Evolutionary conservation across 2,113 vertebrate genomes (phyloP).

Genomic region (Irena cyanogastra): DNA sequence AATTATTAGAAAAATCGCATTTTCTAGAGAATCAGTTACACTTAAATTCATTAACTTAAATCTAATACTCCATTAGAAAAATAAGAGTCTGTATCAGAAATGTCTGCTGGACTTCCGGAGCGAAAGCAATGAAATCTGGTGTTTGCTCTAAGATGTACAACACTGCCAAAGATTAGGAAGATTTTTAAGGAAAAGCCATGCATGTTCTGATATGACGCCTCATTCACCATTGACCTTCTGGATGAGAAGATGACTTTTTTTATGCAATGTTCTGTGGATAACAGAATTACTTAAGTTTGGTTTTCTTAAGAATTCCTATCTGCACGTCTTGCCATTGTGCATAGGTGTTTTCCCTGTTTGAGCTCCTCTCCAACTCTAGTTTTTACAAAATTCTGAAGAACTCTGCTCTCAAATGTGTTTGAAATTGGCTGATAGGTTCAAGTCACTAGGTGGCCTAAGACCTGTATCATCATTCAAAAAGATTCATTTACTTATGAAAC

Average conservation of each 20-base stretch:
- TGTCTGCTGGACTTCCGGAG: background rate
- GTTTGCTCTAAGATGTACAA: background rate
- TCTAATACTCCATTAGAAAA: background rate
- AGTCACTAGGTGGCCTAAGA: background rate
- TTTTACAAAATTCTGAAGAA: background rate
- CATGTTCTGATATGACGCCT: background rate
- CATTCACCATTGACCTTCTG: conserved; percentile 45
- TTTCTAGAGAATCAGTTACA: background rate
- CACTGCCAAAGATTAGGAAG: background rate
- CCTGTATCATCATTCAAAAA: background rate
- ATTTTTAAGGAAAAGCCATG: background rate
- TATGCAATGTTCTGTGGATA: background rate
- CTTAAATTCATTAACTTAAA: background rate
- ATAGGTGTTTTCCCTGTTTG: accelerated
- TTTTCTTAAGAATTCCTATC: background rate
- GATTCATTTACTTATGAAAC: background rate
- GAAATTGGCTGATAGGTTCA: background rate
- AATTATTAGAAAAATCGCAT: background rate
- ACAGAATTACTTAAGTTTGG: background rate
- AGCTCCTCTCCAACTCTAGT: background rate
- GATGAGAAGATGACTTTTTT: conserved; percentile 14
- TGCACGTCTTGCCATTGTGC: background rate
- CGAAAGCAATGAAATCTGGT: background rate
- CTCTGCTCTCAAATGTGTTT: background rate
- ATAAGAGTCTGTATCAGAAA: background rate